A percentile compares a stretch with the other conserved stretches of the same genome.
These are phyloP conservation scores for Poeciliopsis gracilis DNA, from an alignment of 2,797 vertebrate species.

Conservation along the genomic window DNA sequence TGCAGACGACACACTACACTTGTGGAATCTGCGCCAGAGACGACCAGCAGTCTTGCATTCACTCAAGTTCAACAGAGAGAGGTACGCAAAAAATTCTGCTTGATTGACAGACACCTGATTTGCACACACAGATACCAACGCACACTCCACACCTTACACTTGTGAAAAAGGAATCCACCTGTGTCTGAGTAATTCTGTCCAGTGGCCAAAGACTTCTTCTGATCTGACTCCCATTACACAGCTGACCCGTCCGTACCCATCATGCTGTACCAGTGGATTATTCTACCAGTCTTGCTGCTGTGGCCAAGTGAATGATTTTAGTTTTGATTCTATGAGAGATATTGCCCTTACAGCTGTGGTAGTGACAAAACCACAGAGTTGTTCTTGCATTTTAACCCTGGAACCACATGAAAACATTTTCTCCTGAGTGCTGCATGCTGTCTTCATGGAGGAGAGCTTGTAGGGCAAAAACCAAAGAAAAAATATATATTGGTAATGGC, in stretches of 20 bases:
- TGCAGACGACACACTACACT: conserved; percentile 95
- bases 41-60: conserved; percentile 95
- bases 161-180: conserved; percentile 4
- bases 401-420: conserved; percentile 2
- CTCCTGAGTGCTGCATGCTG: neutral
- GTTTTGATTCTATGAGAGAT: neutral
- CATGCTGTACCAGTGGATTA: neutral
- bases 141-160: neutral
- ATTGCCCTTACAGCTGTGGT: neutral
- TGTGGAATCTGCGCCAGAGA: conserved; percentile 98
- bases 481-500: neutral
- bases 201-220: neutral
- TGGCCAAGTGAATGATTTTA: neutral
- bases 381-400: neutral
- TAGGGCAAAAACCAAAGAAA: neutral
- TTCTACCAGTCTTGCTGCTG: neutral
- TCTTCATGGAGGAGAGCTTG: neutral
- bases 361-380: conserved; percentile 8
- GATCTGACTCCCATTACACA: neutral
- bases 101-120: neutral
- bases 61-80: conserved; percentile 98
- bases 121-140: neutral
- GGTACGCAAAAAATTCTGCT: conserved; percentile 77
- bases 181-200: conserved; percentile 10
- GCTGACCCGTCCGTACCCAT: neutral